Evolutionary conservation across 2,113 vertebrate species (phyloP), one percentile per base, ranked within the genome.

Genomic region (Empidonax alnorum): DNA sequence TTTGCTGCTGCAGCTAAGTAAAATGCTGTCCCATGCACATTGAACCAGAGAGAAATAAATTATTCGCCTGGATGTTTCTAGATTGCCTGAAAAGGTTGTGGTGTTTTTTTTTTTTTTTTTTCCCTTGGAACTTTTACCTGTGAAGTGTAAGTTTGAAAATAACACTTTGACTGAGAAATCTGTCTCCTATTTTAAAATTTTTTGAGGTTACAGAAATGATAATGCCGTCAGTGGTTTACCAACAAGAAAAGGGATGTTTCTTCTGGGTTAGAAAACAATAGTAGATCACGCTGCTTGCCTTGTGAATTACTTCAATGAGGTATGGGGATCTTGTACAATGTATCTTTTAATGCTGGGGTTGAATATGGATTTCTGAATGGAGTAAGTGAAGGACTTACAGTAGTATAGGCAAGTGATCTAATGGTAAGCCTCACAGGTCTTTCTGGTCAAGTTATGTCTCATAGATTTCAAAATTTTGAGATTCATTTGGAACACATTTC

Each of bases 151-250:
- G 14, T 87, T 81, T 90, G 35, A 37, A 89, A 84, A 50, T 61
- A 89, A 30, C 10, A 15, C 3, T 71, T 59, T 47, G 19, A 62
- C 22, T 81, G 18, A 75, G 61, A 84, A 81, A 56, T 69, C 19
- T 1, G 0, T 91, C 6, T 49, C 33, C 39, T 50, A 4, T 42
- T 44, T 71, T 83, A 23, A 30, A 7, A 5, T 58, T 31, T 59
- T 52, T 13, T 2, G 5, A 16, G 9, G 5, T 79, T 47, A 63
- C 27, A 59, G 33, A 66, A 83, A 37, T 0, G 0, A 31, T 42
- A 77, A 41, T 63, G 33, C 27, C 8, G 18, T 74, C 30, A 15
- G 14, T 55, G 39, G 8, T 52, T 91, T 89, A 13, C 17, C 35
- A 27, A 63, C 13, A 91, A 55, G 42, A 49, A 68, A 71, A 50